Conservation (phyloP, 1,140 invertebrate species). For the Metopolophium dirhodum region DNA sequence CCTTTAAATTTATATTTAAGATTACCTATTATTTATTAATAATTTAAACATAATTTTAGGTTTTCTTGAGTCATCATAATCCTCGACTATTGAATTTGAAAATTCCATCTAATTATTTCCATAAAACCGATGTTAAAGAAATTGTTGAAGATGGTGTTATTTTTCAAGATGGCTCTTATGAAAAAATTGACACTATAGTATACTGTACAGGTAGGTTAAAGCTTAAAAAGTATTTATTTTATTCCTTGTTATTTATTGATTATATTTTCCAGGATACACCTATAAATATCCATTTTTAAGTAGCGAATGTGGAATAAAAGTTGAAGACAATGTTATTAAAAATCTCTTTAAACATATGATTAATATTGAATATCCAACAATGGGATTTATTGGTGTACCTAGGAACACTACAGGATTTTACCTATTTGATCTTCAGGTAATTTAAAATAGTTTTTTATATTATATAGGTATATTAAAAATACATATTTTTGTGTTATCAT, state of each 20-base stretch:
- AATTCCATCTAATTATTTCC: constrained; percentile 71
- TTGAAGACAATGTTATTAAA: constrained; percentile 79
- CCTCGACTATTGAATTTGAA: constrained; percentile 67
- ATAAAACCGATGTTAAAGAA: constrained; percentile 70
- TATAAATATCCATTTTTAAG: constrained; percentile 83
- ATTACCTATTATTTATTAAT: constrained; percentile 61
- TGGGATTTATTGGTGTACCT: constrained; percentile 82
- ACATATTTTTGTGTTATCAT: neutral
- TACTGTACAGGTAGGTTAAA: constrained; percentile 66
- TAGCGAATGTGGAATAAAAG: constrained; percentile 71
- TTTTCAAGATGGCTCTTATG: constrained; percentile 70
- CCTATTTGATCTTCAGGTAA: constrained; percentile 84
- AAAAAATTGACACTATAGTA: constrained; percentile 74
- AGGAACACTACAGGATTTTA: constrained; percentile 83
- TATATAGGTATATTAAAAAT: constrained; percentile 25
- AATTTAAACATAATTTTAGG: constrained; percentile 59
- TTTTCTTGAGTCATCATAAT: constrained; percentile 72
- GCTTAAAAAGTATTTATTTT: neutral
- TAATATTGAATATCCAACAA: constrained; percentile 77
- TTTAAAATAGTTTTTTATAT: constrained; percentile 38
- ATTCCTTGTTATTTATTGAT: neutral
- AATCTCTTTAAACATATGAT: constrained; percentile 88
- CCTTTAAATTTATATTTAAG: neutral
- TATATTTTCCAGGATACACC: constrained; percentile 71
- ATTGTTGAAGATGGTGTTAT: constrained; percentile 66